Evolutionary conservation across 2,797 vertebrate genomes (phyloP).

Genomic region (Tamandua tetradactyla): DNA sequence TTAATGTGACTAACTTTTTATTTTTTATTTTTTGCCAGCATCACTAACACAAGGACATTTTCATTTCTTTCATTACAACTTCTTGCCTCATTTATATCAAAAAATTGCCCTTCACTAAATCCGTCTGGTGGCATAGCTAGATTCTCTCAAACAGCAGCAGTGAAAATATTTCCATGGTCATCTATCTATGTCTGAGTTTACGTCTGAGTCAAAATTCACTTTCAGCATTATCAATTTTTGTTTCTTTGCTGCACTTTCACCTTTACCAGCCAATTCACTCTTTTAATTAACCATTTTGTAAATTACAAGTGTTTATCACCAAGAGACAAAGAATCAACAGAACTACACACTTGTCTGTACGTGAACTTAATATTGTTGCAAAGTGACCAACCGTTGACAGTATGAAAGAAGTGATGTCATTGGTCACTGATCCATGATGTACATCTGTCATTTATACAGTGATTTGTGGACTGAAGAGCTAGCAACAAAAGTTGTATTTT

Average conservation of each 20-base stretch:
- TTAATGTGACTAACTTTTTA: neutral
- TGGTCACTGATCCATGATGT: neutral
- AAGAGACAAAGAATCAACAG: neutral
- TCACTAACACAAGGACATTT: neutral
- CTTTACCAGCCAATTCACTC: neutral
- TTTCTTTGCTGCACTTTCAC: slow-evolving; percentile 19
- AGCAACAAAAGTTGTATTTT: neutral
- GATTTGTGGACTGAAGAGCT: neutral
- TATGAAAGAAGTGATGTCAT: neutral
- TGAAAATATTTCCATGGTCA: neutral
- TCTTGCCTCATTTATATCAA: neutral
- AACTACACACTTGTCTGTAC: neutral
- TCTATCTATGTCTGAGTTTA: no score
- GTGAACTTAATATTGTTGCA: neutral
- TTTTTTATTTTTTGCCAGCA: neutral
- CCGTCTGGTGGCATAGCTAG: neutral
- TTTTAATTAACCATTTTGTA: neutral
- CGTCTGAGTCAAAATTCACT: no score
- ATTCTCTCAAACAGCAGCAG: neutral
- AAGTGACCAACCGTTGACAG: neutral
- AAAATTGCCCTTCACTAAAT: neutral
- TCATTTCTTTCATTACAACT: neutral
- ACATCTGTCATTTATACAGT: neutral
- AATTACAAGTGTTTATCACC: neutral
- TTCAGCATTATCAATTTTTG: neutral